Base-by-base conservation (phyloP, 2,888 invertebrate species). In the Agrochola litura region DNA sequence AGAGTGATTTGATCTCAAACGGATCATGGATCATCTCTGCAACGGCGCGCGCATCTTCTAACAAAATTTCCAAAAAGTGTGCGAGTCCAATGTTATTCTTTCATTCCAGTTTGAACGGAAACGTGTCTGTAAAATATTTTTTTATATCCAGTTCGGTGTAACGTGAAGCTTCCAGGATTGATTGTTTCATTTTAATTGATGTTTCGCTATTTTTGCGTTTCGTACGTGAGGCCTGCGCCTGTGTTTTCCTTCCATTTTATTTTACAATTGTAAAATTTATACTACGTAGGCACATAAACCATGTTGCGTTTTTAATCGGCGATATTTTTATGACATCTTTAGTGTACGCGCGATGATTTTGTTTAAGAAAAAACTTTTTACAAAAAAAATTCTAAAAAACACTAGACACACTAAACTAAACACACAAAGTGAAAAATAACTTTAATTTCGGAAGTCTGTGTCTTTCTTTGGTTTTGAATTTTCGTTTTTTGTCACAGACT, bases 181-280 rank as follows among this genome's bases (percentile, higher is more conserved):
- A 85, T 85, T 76, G 77, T 83, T 78, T 72, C 56, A 81, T 83
- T 83, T 85, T 85, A 85, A 85, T 83, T 85, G 81, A 83, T 81
- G 73, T 85, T 85, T 61, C 71, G 83, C 72, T 81, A 77, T 83
- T 85, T 85, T 74, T 61, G 73, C 63, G 49, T 71, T 73, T 43
- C 63, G 65, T 76, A 70, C 71, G 72, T 71, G 73, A 70, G 60
- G 10, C 25, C n/a, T 19, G 60, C 1, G 63, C 0, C 69, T 30
- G 46, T 64, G 22, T 70, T 70, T 70, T 43, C 43, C 19, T 67
- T 70, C 12, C 1, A 63, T 71, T 79, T 75, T 79, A 70, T 83
- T 79, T 58, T 41, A 56, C 2, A 43, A 70, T 74, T 64, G 56
- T 14, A 9, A 41, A 73, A 30, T 66, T 22, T 0, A 66, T 61